Evolutionary conservation across 2,888 invertebrate species (phyloP).

Genomic region (Heliothis peltigera): DNA sequence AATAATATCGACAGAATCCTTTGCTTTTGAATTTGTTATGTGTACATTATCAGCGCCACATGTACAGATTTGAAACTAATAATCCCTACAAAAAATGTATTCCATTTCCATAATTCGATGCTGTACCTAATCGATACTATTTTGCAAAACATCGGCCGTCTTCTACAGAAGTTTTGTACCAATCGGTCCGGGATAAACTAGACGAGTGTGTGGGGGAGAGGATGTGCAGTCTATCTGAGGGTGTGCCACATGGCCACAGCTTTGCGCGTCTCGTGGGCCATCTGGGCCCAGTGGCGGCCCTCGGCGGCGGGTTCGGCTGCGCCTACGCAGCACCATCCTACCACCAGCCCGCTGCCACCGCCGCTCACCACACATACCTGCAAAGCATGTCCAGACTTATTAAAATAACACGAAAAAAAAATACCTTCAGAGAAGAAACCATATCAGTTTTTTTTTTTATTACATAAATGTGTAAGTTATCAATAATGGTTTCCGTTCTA

Average conservation of each 20-base stretch:
- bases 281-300: conserved; percentile 96
- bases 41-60: background rate
- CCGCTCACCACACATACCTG: conserved; percentile 88
- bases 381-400: background rate
- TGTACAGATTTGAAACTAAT: background rate
- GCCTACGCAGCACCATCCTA: conserved; percentile 94
- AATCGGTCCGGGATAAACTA: conserved; percentile 55
- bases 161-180: conserved; percentile 46
- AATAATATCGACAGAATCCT: background rate
- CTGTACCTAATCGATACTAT: background rate
- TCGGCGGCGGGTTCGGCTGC: conserved; percentile 92
- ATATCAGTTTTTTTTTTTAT: no score
- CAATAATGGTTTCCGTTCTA: background rate
- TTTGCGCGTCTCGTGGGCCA: conserved; percentile 96
- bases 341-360: conserved; percentile 82
- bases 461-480: background rate
- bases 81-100: background rate
- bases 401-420: no score
- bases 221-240: conserved; percentile 89
- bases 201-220: conserved; percentile 33
- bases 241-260: conserved; percentile 98
- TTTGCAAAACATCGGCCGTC: background rate
- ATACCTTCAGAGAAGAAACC: no score
- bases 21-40: background rate
- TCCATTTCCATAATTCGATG: background rate